Conservation (phyloP, 1,140 invertebrate genomes). For the Leptinotarsa defecta region DNA sequence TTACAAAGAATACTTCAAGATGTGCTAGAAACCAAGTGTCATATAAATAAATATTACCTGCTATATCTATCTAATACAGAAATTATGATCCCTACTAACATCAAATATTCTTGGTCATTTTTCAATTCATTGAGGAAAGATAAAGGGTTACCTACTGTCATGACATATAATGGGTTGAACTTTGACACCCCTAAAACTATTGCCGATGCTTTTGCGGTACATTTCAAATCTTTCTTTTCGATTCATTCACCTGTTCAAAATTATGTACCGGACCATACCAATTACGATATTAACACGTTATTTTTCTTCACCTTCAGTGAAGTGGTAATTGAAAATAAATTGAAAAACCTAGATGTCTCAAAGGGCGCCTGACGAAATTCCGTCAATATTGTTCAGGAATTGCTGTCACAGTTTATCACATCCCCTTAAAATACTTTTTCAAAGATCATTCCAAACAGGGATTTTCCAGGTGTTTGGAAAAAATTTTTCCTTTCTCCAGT, state of each 20-base stretch:
- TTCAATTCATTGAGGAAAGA: neutral
- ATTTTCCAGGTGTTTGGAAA: too few relatives aligned
- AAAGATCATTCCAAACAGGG: too few relatives aligned
- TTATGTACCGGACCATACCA: neutral
- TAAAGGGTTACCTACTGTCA: too few relatives aligned
- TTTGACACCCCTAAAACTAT: too few relatives aligned
- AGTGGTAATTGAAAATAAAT: neutral
- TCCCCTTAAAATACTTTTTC: neutral
- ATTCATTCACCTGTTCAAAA: neutral
- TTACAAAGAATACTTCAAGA: too few relatives aligned
- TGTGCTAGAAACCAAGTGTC: too few relatives aligned
- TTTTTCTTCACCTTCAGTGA: neutral
- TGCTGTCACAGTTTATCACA: neutral
- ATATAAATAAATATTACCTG: too few relatives aligned
- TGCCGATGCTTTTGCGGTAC: neutral
- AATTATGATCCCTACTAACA: neutral
- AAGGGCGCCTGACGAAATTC: neutral
- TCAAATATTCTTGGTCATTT: constrained; percentile 9
- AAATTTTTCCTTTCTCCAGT: too few relatives aligned
- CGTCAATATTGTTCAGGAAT: neutral
- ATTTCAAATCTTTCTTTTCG: neutral
- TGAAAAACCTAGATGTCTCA: neutral
- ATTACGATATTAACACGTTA: neutral
- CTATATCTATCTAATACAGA: too few relatives aligned
- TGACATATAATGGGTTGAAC: too few relatives aligned